Percentiles rank a stretch among this genome's conserved stretches.
phyloP scores from a whole-genome alignment of 2,113 vertebrate genomes.

The Solea senegalensis region DNA sequence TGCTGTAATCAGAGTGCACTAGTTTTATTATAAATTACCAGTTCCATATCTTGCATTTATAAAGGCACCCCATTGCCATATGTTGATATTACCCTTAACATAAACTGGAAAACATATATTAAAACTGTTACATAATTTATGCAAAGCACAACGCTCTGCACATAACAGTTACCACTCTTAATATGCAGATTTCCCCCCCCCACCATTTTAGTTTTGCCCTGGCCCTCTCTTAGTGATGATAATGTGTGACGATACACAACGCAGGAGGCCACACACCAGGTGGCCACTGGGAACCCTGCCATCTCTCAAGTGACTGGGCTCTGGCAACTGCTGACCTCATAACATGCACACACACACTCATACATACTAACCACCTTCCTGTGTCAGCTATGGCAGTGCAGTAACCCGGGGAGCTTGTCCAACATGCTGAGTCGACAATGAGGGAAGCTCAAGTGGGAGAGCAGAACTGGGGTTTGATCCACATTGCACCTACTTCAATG shows the following conservation, averaged over 20 bases:
- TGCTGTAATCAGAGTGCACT: slow-evolving; percentile 6
- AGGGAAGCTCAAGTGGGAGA: slow-evolving; percentile 51
- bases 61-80: slow-evolving; percentile 12
- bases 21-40: slow-evolving; percentile 6
- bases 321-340: slow-evolving; percentile 63
- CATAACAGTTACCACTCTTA: background rate
- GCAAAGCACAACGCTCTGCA: background rate
- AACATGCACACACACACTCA: slow-evolving; percentile 32
- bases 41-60: background rate
- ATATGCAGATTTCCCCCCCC: background rate
- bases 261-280: slow-evolving; percentile 35
- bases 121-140: slow-evolving; percentile 22
- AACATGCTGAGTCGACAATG: slow-evolving; percentile 71
- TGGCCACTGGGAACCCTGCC: slow-evolving; percentile 38
- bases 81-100: slow-evolving; percentile 11
- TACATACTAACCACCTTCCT: slow-evolving; percentile 55
- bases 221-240: slow-evolving; percentile 31
- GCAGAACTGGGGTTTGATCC: slow-evolving; percentile 20
- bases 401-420: slow-evolving; percentile 62
- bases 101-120: slow-evolving; percentile 23
- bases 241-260: slow-evolving; percentile 34
- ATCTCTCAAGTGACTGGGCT: slow-evolving; percentile 47
- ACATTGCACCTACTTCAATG: slow-evolving; percentile 32
- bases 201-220: background rate
- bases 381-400: slow-evolving; percentile 42